phyloP scores from a whole-genome alignment of 2,113 vertebrate species.

The Maccullochella peelii region DNA sequence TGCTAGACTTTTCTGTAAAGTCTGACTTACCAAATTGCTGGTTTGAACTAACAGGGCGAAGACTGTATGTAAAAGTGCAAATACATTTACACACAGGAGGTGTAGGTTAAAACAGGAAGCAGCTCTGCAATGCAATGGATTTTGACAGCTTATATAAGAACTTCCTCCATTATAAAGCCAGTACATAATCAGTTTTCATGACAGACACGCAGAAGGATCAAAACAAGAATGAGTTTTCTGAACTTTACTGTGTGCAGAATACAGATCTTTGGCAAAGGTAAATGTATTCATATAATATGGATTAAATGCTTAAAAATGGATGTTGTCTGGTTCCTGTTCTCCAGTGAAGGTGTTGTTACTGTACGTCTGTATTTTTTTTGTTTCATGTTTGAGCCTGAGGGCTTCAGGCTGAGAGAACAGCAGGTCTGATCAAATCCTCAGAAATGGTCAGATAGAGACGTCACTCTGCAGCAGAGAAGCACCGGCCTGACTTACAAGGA shows the following conservation, averaged over 20 bases:
- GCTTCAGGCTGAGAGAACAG: not conserved
- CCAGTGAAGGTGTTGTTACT: not conserved
- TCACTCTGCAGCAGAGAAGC: not conserved
- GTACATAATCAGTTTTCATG: not conserved
- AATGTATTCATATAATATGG: not conserved
- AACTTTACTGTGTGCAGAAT: not conserved
- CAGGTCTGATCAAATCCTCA: not conserved
- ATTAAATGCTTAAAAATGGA: not conserved
- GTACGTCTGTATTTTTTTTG: not conserved
- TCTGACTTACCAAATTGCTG: no score
- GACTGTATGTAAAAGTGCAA: not conserved
- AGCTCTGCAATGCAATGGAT: no score
- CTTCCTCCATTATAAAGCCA: not conserved
- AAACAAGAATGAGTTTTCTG: no score
- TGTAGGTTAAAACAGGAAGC: no score
- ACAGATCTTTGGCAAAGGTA: no score
- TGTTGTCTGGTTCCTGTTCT: not conserved
- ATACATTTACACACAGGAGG: not conserved
- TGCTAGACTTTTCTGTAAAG: no score
- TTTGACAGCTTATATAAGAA: no score
- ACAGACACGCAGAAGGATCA: no score
- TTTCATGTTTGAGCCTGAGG: conserved; percentile 2
- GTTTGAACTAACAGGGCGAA: no score
- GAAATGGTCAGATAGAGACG: not conserved
- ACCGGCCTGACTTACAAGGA: not conserved